A percentile compares a stretch with the other conserved stretches of the same genome.
Evolutionary conservation across 2,113 vertebrate genomes (phyloP).

Genomic region (Progne subis): DNA sequence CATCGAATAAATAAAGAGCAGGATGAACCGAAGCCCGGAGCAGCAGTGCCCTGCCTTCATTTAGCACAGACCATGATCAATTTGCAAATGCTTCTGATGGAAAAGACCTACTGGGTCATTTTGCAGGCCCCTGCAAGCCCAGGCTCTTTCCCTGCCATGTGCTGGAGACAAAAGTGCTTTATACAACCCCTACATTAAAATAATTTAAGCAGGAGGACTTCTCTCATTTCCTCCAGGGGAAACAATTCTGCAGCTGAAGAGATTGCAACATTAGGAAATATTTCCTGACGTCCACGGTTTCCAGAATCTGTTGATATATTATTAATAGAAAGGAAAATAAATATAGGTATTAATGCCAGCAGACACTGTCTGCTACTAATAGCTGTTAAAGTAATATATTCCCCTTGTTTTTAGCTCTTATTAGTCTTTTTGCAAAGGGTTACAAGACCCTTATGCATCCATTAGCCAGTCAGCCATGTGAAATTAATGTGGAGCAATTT

Average conservation of each 20-base stretch:
- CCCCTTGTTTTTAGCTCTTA: slow-evolving; percentile 63
- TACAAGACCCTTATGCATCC: slow-evolving; percentile 65
- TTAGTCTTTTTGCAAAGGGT: slow-evolving; percentile 68
- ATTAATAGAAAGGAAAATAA: slow-evolving; percentile 69
- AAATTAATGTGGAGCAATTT: slow-evolving; percentile 71
- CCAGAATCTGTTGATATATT: slow-evolving; percentile 60
- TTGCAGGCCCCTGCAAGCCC: neutral
- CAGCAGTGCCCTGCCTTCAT: neutral
- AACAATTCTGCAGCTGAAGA: slow-evolving; percentile 24
- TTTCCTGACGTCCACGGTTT: slow-evolving; percentile 21
- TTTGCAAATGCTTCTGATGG: neutral
- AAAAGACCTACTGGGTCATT: neutral
- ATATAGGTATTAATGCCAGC: slow-evolving; percentile 62
- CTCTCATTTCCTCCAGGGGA: slow-evolving; percentile 28
- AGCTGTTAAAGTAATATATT: slow-evolving; percentile 65
- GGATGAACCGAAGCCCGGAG: neutral
- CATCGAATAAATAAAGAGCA: neutral
- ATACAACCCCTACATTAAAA: slow-evolving; percentile 2
- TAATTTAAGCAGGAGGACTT: slow-evolving; percentile 24
- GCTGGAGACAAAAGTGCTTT: neutral
- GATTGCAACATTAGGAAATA: slow-evolving; percentile 42
- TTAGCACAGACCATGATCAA: neutral
- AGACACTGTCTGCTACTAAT: slow-evolving; percentile 53
- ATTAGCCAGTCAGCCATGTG: slow-evolving; percentile 69
- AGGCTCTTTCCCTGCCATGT: neutral